These are phyloP conservation scores for Seira sanloemensis DNA, from an alignment of 2,888 invertebrate species.

Conservation along the genomic window DNA sequence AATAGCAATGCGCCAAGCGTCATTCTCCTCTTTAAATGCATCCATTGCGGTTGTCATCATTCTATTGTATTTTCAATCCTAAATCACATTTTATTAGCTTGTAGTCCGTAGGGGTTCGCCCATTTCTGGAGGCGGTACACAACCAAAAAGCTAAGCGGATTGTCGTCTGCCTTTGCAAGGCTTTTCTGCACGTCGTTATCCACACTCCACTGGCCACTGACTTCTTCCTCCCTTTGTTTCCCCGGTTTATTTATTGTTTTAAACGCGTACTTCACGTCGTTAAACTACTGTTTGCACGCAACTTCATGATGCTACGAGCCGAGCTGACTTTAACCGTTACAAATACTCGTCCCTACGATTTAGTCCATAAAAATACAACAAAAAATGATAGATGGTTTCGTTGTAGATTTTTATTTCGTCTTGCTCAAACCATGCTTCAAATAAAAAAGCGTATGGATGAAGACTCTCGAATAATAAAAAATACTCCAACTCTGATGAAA, in stretches of 20 bases:
- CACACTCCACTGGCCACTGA: conserved; percentile 63
- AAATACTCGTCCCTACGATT: neutral
- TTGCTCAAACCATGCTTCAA: no score
- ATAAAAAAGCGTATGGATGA: no score
- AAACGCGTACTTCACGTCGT: conserved; percentile 25
- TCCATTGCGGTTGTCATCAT: conserved; percentile 49
- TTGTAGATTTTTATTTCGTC: no score
- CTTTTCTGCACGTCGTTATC: conserved; percentile 51
- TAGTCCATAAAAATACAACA: neutral
- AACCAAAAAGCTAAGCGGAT: conserved; percentile 40
- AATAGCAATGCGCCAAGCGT: no score
- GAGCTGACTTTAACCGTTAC: neutral
- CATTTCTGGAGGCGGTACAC: conserved; percentile 68
- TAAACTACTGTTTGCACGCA: conserved; percentile 31
- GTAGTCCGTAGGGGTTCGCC: conserved; percentile 69
- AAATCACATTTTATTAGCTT: conserved; percentile 72
- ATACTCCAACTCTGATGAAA: no score
- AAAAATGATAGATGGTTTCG: no score
- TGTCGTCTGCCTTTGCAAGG: conserved; percentile 58
- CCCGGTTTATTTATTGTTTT: conserved; percentile 28
- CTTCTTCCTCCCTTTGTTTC: conserved; percentile 18
- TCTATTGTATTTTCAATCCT: conserved; percentile 48
- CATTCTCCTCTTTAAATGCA: neutral
- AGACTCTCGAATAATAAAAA: no score
- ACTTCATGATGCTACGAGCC: neutral